Base-by-base conservation (phyloP, 2,888 invertebrate species). In the Andrena hattorfiana region DNA sequence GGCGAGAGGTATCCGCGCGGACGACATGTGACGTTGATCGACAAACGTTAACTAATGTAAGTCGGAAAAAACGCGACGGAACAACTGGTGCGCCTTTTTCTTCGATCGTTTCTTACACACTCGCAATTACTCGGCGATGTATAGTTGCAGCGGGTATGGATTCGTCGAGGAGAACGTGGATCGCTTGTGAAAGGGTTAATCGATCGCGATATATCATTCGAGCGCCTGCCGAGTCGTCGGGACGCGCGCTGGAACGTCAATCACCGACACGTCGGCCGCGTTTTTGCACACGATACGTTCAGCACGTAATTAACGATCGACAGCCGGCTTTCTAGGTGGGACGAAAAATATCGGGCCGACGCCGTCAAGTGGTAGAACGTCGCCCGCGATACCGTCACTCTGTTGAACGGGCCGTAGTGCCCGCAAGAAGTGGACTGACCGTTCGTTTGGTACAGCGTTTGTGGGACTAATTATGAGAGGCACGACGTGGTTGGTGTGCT, bases 141-240 rank as follows among this genome's bases (percentile, higher is more conserved):
- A 23, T 13, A 26, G 10, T 28, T 10, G n/a, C 23, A 8, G 23
- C 32, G 51, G 63, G 32, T 66, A 72, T 70, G 54, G 70, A 73
- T 62, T 83, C 76, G 77, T 84, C 71, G 73, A 83, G 68, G 77
- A 48, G 67, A 71, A 54, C 67, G 62, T 54, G 71, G 66, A 75
- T 77, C 76, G 78, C 26, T 79, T 32, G 84, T 67, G 83, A 76
- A 83, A 77, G 76, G 76, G 79, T 79, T 84, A 83, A 84, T 84
- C 83, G 77, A 70, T 48, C 70, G 69, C 72, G 83, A 76, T 84
- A 79, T 66, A 84, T 83, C 83, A 84, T 79, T 72, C 75, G 54
- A 42, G 73, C 72, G 62, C 56, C 77, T 48, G 49, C 62, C 73
- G 54, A 32, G 16, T 49, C 54, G 60, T 64, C 56, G 63, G 30